Base-by-base conservation (phyloP, 2,888 invertebrate species). In the Ophion ellenae region DNA sequence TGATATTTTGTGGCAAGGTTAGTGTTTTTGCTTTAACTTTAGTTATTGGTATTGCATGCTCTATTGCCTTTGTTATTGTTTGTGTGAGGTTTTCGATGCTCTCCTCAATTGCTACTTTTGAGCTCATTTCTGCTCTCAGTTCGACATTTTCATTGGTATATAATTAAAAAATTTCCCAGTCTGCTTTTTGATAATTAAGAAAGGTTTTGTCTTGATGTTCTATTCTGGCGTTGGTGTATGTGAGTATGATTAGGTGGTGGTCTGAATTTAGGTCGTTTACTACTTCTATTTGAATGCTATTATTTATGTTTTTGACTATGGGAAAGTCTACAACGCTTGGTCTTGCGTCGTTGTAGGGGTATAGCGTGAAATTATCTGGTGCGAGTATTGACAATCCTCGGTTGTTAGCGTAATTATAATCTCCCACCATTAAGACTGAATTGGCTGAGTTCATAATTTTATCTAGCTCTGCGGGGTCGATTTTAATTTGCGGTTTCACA, bases 201-300 rank as follows among this genome's bases (percentile, higher is more conserved):
- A 24, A 1, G 24, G 24, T 24, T 24, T 24, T 24, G 24, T 24
- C 1, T 24, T 24, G 24, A 24, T 24, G 24, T 24, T 24, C 24
- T 24, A 24, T 24, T 24, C 24, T 24, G 1, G 24, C 1, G 24
- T 24, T 24, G 24, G 24, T 24, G 24, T 24, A 24, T 24, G 61
- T 61, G 17, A 78, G 32, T 6, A 61, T 40, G 11, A 79, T 28
- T 17, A 64, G 70, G 7, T 45, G n/a, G 14, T 79, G 79, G 20
- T 79, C 70, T 14, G 63, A 70, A 3, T 71, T 47, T n/a, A 79
- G 20, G 1, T 70, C 47, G n/a, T 79, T 17, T 57, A 57, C 11
- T 17, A 17, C 53, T 17, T 57, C 17, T 17, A 57, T 57, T 11
- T 57, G 14, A 11, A 17, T 57, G 53, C 17, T 57, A 17, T 57